These are phyloP conservation scores for Ormyrus rosae DNA, from an alignment of 2,888 invertebrate genomes.

Conservation along the genomic window DNA sequence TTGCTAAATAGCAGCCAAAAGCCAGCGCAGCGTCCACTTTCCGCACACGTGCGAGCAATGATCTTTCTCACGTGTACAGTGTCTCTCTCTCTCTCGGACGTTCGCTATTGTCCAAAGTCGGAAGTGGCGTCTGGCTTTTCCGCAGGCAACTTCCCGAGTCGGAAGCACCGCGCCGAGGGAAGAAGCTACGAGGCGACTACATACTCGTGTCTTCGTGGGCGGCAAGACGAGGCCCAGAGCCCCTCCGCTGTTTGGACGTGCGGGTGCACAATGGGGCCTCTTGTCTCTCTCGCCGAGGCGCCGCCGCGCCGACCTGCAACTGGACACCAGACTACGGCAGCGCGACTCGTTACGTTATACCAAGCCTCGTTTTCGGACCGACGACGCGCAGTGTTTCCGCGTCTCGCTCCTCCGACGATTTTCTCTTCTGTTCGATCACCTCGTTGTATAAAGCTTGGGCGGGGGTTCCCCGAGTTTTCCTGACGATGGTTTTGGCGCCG, in stretches of 20 bases:
- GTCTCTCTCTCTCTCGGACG: too few relatives aligned
- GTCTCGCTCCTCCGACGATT: too few relatives aligned
- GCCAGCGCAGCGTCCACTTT: too few relatives aligned
- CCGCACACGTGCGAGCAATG: too few relatives aligned
- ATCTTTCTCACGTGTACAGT: too few relatives aligned
- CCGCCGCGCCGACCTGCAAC: constrained; percentile 65
- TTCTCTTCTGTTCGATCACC: too few relatives aligned
- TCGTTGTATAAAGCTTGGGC: not conserved
- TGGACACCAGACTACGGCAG: constrained; percentile 71
- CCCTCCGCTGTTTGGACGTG: constrained; percentile 61
- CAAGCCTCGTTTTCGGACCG: too few relatives aligned
- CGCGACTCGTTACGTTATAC: not conserved
- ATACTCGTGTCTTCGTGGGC: constrained; percentile 21
- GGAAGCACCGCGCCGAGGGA: not conserved
- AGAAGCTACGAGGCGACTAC: not conserved
- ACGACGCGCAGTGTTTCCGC: too few relatives aligned
- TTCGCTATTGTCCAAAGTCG: too few relatives aligned
- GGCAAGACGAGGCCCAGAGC: constrained; percentile 43
- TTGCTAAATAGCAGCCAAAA: too few relatives aligned
- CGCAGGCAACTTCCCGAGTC: not conserved
- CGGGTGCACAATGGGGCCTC: constrained; percentile 70
- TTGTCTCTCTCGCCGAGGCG: constrained; percentile 59
- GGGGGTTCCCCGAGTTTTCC: not conserved
- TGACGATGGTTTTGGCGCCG: constrained; percentile 21
- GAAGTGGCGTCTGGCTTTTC: too few relatives aligned